Evolutionary conservation across 2,797 vertebrate species (phyloP), one percentile per base, ranked within the genome.

Genomic region (Gallinago solitaria): DNA sequence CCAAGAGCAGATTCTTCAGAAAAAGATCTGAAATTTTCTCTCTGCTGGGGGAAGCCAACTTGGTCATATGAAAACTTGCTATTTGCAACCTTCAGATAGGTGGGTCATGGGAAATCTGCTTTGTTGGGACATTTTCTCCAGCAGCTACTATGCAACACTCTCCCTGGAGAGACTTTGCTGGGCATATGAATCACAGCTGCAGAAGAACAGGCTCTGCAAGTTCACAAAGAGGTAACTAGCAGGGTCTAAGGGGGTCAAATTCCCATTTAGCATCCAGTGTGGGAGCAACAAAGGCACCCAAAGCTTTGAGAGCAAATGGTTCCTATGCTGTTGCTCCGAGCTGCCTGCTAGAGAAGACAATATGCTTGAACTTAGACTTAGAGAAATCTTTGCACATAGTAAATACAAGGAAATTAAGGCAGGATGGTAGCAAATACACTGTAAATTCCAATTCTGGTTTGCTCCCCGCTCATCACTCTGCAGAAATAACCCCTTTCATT

Each of bases 221-320:
- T 8, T 48, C 47, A 17, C 0, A 0, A 13, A 17, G 47, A 68
- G 23, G 4, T 11, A 30, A 7, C 2, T 1, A n/a, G 16, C 1
- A 41, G n/a, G 75, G 53, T 15, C 9, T n/a, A 11, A 39, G 30
- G 18, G 33, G 23, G 5, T 24, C 23, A 51, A 33, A 25, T 1
- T 16, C 63, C 33, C 16, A 17, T 6, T 59, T 2, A 47, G 16
- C 57, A 63, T 5, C 61, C 50, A 23, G 8, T 0, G 16, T 24
- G 37, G 35, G 14, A 54, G 27, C 67, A 83, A 28, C 16, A 20
- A 16, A 37, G 12, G 47, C 12, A 25, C 54, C 41, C 70, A 14
- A 13, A 69, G 8, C 48, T 35, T 18, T 0, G 2, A n/a, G 14
- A 89, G 51, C 27, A 1, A 20, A 51, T 4, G 33, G 10, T 91